These are phyloP conservation scores for Chrysomela aeneicollis DNA, from an alignment of 2,888 invertebrate genomes.

Conservation along the genomic window DNA sequence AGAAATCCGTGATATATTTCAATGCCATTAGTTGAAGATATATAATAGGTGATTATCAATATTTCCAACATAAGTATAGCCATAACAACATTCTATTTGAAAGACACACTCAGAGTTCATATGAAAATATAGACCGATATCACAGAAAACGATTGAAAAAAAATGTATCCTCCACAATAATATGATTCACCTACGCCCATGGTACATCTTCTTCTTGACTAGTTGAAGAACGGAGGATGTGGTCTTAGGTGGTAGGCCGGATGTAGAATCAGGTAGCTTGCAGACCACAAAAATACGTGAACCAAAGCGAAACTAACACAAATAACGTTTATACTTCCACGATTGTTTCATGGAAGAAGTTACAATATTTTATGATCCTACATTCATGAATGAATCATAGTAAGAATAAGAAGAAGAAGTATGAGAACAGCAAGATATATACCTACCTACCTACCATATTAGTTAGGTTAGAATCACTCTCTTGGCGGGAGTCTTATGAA, in stretches of 20 bases:
- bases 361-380: slow-evolving; percentile 41
- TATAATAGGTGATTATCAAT: no score
- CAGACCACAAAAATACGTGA: slow-evolving; percentile 59
- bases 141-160: no score
- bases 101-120: no score
- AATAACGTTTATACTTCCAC: slow-evolving; percentile 41
- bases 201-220: slow-evolving; percentile 43
- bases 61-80: no score
- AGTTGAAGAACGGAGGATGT: slow-evolving; percentile 52
- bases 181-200: slow-evolving; percentile 23
- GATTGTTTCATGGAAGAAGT: slow-evolving; percentile 41
- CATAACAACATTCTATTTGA: no score
- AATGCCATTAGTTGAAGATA: no score
- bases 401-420: slow-evolving; percentile 11
- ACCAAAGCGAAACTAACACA: slow-evolving; percentile 54
- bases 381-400: slow-evolving; percentile 35
- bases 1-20: no score
- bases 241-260: slow-evolving; percentile 57
- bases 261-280: slow-evolving; percentile 61
- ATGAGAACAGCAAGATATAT: slow-evolving; percentile 14
- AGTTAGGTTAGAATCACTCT: no score
- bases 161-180: neutral
- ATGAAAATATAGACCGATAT: no score
- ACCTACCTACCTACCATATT: no score
- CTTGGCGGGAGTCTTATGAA: no score